Conservation (phyloP, 1,140 invertebrate species). For the Tetraneura akinire region DNA sequence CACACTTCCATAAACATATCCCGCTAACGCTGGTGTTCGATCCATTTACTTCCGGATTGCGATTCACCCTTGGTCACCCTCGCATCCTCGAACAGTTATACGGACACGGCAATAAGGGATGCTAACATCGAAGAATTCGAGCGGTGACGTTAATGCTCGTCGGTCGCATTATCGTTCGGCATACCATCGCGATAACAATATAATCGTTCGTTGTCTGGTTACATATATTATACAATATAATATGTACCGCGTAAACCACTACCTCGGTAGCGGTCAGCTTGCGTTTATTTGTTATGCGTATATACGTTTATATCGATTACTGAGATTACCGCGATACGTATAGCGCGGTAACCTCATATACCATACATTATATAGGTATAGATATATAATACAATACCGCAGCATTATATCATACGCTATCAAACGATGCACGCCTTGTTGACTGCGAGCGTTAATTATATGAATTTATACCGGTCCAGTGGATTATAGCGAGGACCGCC, state of each 20-base stretch:
- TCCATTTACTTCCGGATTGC: constrained; percentile 30
- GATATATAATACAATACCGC: background rate
- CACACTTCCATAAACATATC: too few species aligned
- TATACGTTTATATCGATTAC: constrained; percentile 25
- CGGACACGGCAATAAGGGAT: too few species aligned
- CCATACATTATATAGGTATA: background rate
- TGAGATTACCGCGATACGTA: too few species aligned
- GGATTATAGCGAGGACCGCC: too few species aligned
- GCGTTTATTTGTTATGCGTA: background rate
- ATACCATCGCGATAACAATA: background rate
- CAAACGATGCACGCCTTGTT: background rate
- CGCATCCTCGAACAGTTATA: background rate
- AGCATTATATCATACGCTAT: too few species aligned
- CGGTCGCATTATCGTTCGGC: constrained; percentile 27
- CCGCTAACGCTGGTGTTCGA: background rate
- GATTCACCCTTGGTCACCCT: background rate
- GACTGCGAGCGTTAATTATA: too few species aligned
- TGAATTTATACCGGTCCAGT: too few species aligned
- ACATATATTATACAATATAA: background rate
- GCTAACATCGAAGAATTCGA: background rate
- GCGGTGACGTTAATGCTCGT: background rate
- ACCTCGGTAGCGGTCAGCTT: background rate
- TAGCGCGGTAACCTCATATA: too few species aligned
- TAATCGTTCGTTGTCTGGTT: too few species aligned
- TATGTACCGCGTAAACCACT: background rate